Evolutionary conservation across 2,888 invertebrate species (phyloP), one percentile per base, ranked within the genome.

Genomic region (Zaprionus bogoriensis): DNA sequence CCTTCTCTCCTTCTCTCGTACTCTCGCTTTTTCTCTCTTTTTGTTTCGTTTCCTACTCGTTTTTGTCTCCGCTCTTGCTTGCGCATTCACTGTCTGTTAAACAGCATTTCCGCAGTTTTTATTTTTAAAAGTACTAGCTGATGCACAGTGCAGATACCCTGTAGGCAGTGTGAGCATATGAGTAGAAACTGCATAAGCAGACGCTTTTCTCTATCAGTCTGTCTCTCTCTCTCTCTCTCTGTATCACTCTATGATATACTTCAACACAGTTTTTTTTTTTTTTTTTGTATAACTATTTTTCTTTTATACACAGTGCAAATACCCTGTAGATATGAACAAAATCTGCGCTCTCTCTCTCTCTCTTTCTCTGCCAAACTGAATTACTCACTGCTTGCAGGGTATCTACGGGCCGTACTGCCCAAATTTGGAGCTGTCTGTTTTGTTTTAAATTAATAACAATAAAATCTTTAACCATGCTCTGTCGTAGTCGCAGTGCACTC

Each of bases 381-480:
- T n/a, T n/a, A n/a, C n/a, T n/a, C n/a, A n/a, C n/a, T n/a, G n/a
- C n/a, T n/a, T n/a, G n/a, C n/a, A n/a, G n/a, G n/a, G n/a, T n/a
- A n/a, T n/a, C n/a, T n/a, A n/a, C n/a, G n/a, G n/a, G n/a, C n/a
- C n/a, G n/a, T n/a, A n/a, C n/a, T n/a, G n/a, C n/a, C n/a, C n/a
- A n/a, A n/a, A n/a, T n/a, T n/a, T n/a, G n/a, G n/a, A n/a, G n/a
- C n/a, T n/a, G n/a, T n/a, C n/a, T n/a, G n/a, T n/a, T n/a, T n/a
- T n/a, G 20, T 38, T 47, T 27, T 28, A 41, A 45, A 48, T 39
- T 32, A 50, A 65, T 65, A n/a, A n/a, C n/a, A n/a, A n/a, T n/a
- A n/a, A n/a, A n/a, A 65, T 48, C 45, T 50, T 39, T 20, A 36
- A 53, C 12, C 46, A 47, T 23, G 20, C 25, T 14, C 14, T 6